Base-by-base conservation (phyloP, 2,888 invertebrate species). In the Craniophora ligustri region DNA sequence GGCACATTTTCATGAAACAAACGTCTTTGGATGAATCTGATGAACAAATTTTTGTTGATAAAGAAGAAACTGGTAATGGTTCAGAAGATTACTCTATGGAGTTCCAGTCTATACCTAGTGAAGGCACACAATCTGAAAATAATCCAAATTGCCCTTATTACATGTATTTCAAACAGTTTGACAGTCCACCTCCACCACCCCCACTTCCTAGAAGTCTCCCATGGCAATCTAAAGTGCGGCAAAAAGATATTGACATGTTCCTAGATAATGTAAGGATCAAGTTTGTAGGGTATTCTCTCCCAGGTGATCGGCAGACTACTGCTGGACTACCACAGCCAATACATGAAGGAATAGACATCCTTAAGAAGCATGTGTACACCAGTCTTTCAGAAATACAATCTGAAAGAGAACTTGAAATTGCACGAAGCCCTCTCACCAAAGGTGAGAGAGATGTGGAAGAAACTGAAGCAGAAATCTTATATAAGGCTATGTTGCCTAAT, bases 301-400 rank as follows among this genome's bases (percentile, higher is more conserved):
- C 96, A 63, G 96, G 96, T 18, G 99, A 99, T 84, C 94, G 96
- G 50, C 96, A 96, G 58, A 98, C 98, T 45, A 94, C 99, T 66
- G 98, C 99, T 48, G 99, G 99, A 1, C 92, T 99, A 50, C 99
- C 99, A 0, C 97, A 97, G 77, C 99, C 99, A 0, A 99, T 99
- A 78, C 98, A 98, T 82, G 99, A 99, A 91, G 98, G 99, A 21
- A 97, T 99, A 23, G 96, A 96, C 78, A 98, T 98, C 50, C 92
- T 99, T 30, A 97, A 97, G 87, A 94, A 98, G 94, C 98, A 99
- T 82, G 96, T 99, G 94, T 99, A 99, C 85, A 96, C 97, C 28
- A 99, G 99, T 45, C 91, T 99, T 58, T 96, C 98, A 11, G 99
- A 99, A 91, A 92, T 98, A 50, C 99, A 99, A 91, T 96, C 98